Conservation (phyloP, 1,140 invertebrate species). For the Schlechtendalia chinensis region DNA sequence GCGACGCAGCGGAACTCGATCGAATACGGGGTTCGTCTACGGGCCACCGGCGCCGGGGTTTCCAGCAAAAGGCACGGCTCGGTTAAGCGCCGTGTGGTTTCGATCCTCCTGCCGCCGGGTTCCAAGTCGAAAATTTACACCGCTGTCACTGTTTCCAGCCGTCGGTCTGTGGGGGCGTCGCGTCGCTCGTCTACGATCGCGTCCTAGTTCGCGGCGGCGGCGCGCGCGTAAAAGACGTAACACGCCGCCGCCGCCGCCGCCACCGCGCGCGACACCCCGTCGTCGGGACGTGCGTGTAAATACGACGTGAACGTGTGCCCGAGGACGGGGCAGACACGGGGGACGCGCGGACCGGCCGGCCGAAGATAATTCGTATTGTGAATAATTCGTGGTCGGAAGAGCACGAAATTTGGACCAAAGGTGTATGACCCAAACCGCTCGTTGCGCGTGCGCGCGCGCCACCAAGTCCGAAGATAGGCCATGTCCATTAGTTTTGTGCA, state of each 20-base stretch:
- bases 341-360: not conserved
- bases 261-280: no score
- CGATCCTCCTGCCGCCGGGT: no score
- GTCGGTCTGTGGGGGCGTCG: no score
- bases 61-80: no score
- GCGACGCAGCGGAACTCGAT: no score
- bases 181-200: no score
- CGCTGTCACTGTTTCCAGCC: no score
- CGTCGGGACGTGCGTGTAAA: not conserved
- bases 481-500: slow-evolving; percentile 42
- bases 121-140: no score
- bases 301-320: not conserved
- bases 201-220: slow-evolving; percentile 28
- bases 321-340: not conserved
- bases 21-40: no score
- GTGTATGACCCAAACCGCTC: slow-evolving; percentile 33
- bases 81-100: no score
- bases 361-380: slow-evolving; percentile 23
- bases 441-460: not conserved
- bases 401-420: slow-evolving; percentile 49
- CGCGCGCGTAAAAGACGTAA: not conserved
- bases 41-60: no score
- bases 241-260: not conserved
- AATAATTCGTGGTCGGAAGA: slow-evolving; percentile 39
- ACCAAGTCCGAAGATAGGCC: slow-evolving; percentile 46